Evolutionary conservation across 2,113 vertebrate genomes (phyloP), one percentile per base, ranked within the genome.

Genomic region (Microtus oregoni): DNA sequence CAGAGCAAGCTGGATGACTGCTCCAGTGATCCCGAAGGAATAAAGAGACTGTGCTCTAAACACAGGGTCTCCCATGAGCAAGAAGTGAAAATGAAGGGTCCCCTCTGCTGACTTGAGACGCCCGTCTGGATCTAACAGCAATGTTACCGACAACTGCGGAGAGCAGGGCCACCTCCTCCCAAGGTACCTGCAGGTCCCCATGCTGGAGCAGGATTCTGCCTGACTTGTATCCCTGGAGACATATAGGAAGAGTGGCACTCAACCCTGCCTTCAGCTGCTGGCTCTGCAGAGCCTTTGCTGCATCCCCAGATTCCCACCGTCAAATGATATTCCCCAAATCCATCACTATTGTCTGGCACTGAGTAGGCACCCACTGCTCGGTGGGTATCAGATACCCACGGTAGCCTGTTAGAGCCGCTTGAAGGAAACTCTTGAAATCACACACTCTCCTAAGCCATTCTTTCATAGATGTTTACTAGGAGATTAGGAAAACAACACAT

Each of bases 141-240:
- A 58, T 52, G 68, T 30, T 41, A 38, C 13, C 68, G 82, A 41
- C 35, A 65, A 24, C 1, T 5, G 0, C 15, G 14, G 38, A 75
- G 52, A 75, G 55, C 67, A 85, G 68, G 26, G 32, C 19, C 24
- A 35, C 17, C 8, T 22, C 55, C 22, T 70, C 87, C 89, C 70
- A 35, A 58, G 0, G 24, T n/a, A 90, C 70, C 65, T 20, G 44
- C 55, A 92, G 79, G 63, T 13, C 55, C 92, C 97, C 58, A 70
- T 63, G 55, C 73, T 97, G 96, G 94, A 97, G 94, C 76, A 86
- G 67, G 5, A 97, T 96, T 93, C 97, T 96, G 93, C 90, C 78
- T 94, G 97, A 98, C 98, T 98, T 97, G 52, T 95, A 91, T 70
- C 88, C 95, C 87, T 96, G 85, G 86, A 98, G 97, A 98, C 85